These are phyloP conservation scores for Apodemia mormo DNA, from an alignment of 2,888 invertebrate species.

Conservation along the genomic window DNA sequence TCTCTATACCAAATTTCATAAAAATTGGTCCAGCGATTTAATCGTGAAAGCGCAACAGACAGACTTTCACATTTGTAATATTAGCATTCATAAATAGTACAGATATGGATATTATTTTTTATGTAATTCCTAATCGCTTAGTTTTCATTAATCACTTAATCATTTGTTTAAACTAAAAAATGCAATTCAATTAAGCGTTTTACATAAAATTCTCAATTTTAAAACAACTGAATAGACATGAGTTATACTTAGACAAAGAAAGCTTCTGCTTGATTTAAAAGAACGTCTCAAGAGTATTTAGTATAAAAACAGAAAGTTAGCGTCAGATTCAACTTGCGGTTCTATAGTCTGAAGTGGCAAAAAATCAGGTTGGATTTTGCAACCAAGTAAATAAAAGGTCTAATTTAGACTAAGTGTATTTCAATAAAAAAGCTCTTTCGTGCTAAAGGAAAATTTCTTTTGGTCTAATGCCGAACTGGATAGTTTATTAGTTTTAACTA, in stretches of 20 bases:
- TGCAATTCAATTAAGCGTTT: neutral
- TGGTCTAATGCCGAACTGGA: too few species aligned
- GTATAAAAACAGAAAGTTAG: conserved; percentile 27
- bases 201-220: neutral
- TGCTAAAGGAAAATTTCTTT: too few species aligned
- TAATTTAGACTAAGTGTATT: neutral
- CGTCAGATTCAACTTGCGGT: conserved; percentile 23
- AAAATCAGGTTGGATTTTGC: neutral
- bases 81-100: too few species aligned
- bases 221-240: neutral
- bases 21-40: too few species aligned
- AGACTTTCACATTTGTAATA: too few species aligned
- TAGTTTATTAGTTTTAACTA: too few species aligned
- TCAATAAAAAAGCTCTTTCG: too few species aligned
- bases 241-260: conserved; percentile 28
- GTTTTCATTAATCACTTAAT: neutral
- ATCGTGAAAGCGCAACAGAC: too few species aligned
- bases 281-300: conserved; percentile 62
- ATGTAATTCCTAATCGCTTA: neutral
- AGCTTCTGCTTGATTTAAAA: conserved; percentile 61
- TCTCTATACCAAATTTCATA: too few species aligned
- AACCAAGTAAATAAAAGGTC: conserved; percentile 10
- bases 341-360: conserved; percentile 17
- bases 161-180: neutral
- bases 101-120: neutral